Conservation (phyloP, 2,113 vertebrate genomes). For the Laticauda colubrina region DNA sequence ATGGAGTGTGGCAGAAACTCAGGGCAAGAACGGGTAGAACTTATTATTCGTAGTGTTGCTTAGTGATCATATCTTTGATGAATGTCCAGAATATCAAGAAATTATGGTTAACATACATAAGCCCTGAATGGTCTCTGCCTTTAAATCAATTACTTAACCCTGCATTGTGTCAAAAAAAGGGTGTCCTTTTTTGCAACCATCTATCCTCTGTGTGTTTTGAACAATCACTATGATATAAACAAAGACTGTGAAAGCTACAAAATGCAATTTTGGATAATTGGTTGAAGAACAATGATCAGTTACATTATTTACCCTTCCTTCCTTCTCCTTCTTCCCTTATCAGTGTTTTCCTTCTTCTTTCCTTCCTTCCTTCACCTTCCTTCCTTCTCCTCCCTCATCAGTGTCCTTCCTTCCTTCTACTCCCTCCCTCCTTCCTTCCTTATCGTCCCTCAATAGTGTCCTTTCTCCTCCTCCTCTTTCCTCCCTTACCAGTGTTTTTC, state of each 20-base stretch:
- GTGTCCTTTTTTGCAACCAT: not conserved
- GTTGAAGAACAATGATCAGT: not conserved
- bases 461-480: too few relatives aligned
- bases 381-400: too few relatives aligned
- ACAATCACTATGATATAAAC: not conserved
- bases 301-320: not conserved
- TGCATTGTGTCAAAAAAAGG: not conserved
- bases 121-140: not conserved
- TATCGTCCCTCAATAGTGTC: too few relatives aligned
- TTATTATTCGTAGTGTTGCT: too few relatives aligned
- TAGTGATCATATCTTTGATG: not conserved
- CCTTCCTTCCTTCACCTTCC: too few relatives aligned
- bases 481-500: too few relatives aligned
- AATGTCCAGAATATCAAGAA: not conserved
- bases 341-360: too few relatives aligned
- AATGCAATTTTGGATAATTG: not conserved
- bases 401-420: too few relatives aligned
- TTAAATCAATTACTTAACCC: not conserved
- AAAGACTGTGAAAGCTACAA: not conserved
- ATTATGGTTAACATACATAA: not conserved
- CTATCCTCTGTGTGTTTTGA: not conserved
- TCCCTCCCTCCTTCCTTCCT: too few relatives aligned
- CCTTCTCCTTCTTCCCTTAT: too few relatives aligned
- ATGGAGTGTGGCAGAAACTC: not conserved
- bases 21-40: not conserved